These are phyloP conservation scores for Pasiphila rectangulata DNA, from an alignment of 2,888 invertebrate species.

Conservation along the genomic window DNA sequence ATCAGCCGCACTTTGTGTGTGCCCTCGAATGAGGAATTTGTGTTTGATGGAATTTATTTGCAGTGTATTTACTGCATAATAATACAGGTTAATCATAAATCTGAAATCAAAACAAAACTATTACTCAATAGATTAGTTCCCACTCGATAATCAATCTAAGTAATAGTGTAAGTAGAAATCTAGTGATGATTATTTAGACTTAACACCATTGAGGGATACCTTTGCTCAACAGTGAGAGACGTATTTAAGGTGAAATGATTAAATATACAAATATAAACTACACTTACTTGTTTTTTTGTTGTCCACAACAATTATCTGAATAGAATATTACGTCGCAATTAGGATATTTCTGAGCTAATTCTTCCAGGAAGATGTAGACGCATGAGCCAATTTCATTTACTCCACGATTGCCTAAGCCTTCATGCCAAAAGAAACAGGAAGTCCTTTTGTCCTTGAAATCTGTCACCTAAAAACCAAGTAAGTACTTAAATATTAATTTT, in stretches of 20 bases:
- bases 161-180: slow-evolving; percentile 7
- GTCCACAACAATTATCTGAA: slow-evolving; percentile 21
- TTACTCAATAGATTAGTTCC: slow-evolving; percentile 3
- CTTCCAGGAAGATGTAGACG: slow-evolving; percentile 1
- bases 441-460: slow-evolving; percentile 19
- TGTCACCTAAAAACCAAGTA: slow-evolving; percentile 6
- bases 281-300: slow-evolving; percentile 16
- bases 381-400: slow-evolving; percentile 14
- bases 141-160: slow-evolving; percentile 2
- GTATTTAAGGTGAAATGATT: too few relatives aligned
- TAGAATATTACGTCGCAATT: slow-evolving; percentile 11
- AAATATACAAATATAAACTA: neutral
- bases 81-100: slow-evolving; percentile 14
- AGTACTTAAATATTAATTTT: slow-evolving; percentile 1
- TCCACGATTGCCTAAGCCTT: slow-evolving; percentile 14
- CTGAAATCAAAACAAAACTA: slow-evolving; percentile 8
- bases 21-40: slow-evolving; percentile 19
- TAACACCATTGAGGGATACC: slow-evolving; percentile 3
- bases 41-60: slow-evolving; percentile 18
- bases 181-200: slow-evolving; percentile 1
- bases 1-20: slow-evolving; percentile 19
- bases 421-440: slow-evolving; percentile 26
- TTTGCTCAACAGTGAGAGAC: neutral
- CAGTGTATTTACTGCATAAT: slow-evolving; percentile 12
- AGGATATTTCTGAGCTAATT: slow-evolving; percentile 7